Base-by-base conservation (phyloP, 2,888 invertebrate genomes). In the Nyleta sp. region DNA sequence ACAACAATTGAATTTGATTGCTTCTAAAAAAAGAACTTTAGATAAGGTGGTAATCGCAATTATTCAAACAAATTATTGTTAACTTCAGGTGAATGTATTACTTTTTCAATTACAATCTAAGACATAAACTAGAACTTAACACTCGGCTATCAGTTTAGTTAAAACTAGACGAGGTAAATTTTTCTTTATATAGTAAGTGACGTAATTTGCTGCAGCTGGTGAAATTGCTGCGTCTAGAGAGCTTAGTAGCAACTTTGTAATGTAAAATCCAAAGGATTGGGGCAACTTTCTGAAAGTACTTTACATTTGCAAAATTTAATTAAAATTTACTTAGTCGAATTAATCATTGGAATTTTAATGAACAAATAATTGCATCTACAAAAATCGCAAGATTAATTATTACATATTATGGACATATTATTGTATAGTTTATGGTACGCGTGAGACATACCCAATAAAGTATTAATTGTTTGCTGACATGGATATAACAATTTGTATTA, bases 131-230 rank as follows among this genome's bases (percentile, higher is more conserved):
- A 17, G 38, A 17, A 28, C 24, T 62, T 50, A 40, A 40, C 11
- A 40, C 42, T 42, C 52, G 28, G 15, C 31, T 31, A 50, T 24
- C n/a, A 48, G 22, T 5, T 52, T 10, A 40, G 17, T 65, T 52
- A 53, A 53, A 65, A 55, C 28, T 55, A 38, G 44, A 42, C 18
- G 35, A 53, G n/a, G 44, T 55, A 35, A 55, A 55, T 46, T 67
- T 67, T 67, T 65, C 55, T 48, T 68, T 57, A 42, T 68, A 40
- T 28, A 68, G 48, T 48, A 31, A 53, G 11, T 68, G 48, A 20
- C 31, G 48, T 48, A 57, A 57, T 57, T 68, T 57, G 38, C 67
- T 42, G 46, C 67, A 57, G 57, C 57, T 57, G 67, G 57, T 68
- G 67, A 40, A 68, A 57, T 35, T 57, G 57, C 48, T 28, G 38